These are phyloP conservation scores for Alviniconcha marisindica DNA, from an alignment of 1,140 invertebrate species.

Conservation along the genomic window DNA sequence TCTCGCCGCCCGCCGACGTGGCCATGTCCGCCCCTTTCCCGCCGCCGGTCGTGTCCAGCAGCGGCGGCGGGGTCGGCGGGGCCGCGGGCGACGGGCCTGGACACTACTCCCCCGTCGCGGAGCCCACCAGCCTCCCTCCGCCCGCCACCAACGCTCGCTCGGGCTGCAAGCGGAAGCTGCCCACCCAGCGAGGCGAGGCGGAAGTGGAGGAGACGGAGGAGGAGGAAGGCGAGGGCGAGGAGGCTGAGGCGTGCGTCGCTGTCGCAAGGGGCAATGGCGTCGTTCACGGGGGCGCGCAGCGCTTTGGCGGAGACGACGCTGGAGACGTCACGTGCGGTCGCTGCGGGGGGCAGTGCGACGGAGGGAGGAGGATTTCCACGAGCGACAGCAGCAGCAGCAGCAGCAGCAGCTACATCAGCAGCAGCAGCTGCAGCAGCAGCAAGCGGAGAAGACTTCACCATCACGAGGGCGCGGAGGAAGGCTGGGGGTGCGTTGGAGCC, in stretches of 20 bases:
- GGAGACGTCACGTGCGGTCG: background rate
- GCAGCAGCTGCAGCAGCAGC: background rate
- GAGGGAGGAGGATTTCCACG: no score
- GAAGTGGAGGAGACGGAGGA: background rate
- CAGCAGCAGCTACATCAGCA: background rate
- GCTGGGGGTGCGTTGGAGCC: background rate
- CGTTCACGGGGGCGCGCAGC: background rate
- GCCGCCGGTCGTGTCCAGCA: background rate
- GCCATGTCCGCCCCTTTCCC: background rate
- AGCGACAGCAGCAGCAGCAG: background rate
- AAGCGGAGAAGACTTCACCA: background rate
- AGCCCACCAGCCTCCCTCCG: background rate
- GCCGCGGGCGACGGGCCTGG: background rate
- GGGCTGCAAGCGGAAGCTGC: background rate
- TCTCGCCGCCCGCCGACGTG: background rate
- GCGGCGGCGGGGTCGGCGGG: background rate
- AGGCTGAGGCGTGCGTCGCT: background rate
- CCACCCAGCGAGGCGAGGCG: background rate
- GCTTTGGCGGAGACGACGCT: background rate
- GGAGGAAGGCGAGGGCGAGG: background rate
- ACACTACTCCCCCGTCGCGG: background rate
- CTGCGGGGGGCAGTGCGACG: no score
- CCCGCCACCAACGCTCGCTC: background rate
- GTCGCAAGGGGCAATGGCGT: background rate
- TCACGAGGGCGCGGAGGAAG: no score